Evolutionary conservation across 2,113 vertebrate genomes (phyloP), one percentile per base, ranked within the genome.

Genomic region (Ctenomys sociabilis): DNA sequence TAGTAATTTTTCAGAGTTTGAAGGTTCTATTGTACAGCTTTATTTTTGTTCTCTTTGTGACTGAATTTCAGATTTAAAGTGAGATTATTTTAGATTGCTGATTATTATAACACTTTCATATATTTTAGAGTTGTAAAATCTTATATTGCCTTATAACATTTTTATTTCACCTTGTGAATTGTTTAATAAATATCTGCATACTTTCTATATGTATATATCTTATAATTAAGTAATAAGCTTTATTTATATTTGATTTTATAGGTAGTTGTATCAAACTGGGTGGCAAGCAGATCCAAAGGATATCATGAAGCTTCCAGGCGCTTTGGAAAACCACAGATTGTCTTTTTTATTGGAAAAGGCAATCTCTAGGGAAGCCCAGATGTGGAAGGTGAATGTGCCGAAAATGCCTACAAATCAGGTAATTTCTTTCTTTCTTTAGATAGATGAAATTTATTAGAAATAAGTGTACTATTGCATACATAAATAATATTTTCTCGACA

Each of bases 191-290:
- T 90, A 92, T 35, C 81, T 90, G 82, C 64, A 95, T 52, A 32
- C 75, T 78, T 78, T 78, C 32, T 80, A 21, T 96, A 45, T 80
- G 21, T 81, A 45, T 82, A 22, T 93, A 96, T 49, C 93, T 64
- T 96, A 1, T 96, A 98, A 97, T 85, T 97, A 96, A 78, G 54
- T 1, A 0, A 12, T 24, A 22, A 21, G 66, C 40, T 96, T 92
- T 97, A 40, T 86, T 94, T 98, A 3, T 98, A 85, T 97, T 97
- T 98, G 85, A 52, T 97, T 98, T 96, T 98, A 90, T 98, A 99
- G 99, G 99, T 99, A 99, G 99, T 99, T 99, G 99, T 99, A 99
- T 99, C 99, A 99, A 98, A 99, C 99, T 99, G 99, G 99, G 99
- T 99, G 99, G 98, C 98, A 98, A 99, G 99, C 98, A 98, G 97